Percentiles rank a stretch among this genome's conserved stretches.
Evolutionary conservation across 2,888 invertebrate species (phyloP).

Genomic region (Agrotis ipsilon): DNA sequence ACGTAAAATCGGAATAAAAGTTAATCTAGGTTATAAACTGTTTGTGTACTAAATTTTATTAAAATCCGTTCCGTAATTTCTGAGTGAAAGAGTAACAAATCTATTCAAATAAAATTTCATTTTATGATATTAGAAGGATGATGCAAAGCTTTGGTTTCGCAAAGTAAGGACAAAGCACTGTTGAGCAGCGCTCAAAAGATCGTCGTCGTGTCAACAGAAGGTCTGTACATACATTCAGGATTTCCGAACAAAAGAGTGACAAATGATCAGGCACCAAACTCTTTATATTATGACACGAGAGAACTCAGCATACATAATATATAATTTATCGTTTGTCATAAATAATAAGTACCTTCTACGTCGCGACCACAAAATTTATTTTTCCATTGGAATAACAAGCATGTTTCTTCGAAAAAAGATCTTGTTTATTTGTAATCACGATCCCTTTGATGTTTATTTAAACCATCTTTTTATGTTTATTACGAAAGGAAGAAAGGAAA

Average conservation of each 20-base stretch:
- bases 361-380: background rate
- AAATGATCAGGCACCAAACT: background rate
- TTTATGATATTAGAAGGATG: too few relatives aligned
- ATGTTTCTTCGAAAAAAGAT: constrained; percentile 2
- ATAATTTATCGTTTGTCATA: background rate
- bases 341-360: background rate
- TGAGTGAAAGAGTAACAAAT: too few relatives aligned
- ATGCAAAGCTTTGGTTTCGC: too few relatives aligned
- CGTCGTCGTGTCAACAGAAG: background rate
- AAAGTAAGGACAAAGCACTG: too few relatives aligned
- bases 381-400: background rate
- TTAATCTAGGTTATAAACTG: too few relatives aligned
- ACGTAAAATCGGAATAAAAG: too few relatives aligned
- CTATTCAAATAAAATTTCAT: too few relatives aligned
- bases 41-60: too few relatives aligned
- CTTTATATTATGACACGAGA: background rate
- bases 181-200: background rate
- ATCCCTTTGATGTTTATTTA: background rate
- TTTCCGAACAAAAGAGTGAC: background rate
- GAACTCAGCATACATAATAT: background rate
- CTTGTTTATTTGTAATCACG: background rate
- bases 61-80: too few relatives aligned
- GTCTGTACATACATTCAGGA: background rate
- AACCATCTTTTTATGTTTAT: too few relatives aligned
- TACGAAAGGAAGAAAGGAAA: too few relatives aligned